Evolutionary conservation across 2,888 invertebrate genomes (phyloP), one percentile per base, ranked within the genome.

Genomic region (Cephus runcator): DNA sequence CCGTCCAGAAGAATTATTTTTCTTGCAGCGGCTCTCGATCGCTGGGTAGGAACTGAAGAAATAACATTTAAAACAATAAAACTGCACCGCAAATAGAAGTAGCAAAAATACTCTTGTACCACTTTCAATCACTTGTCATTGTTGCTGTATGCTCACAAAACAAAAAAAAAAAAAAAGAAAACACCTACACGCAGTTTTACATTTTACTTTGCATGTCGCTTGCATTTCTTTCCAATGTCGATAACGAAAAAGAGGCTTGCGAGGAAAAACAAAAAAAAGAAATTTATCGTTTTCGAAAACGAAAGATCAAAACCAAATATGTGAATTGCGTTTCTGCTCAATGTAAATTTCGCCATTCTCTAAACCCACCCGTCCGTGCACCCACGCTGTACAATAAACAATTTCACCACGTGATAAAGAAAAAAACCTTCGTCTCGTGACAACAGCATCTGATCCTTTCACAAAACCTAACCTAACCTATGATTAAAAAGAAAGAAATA

Each of bases 151-250:
- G 83, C 85, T 86, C 87, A 56, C 40, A 83, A 86, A 83, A 83
- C 83, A 84, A 12, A 36, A 79, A 84, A 79, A 84, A 1, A 31
- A 31, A 31, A n/a, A 80, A 11, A 30, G 31, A 31, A 31, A 84
- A 86, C 88, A 88, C 83, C 68, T 76, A 82, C 79, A 82, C 83
- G 81, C 82, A 82, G 84, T 84, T 87, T 80, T 87, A 83, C 75
- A 81, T 84, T 77, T 85, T 85, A 82, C 83, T 88, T 87, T 90
- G 91, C 91, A 91, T 89, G 90, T 81, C 83, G 89, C 89, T 89
- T 90, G 85, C 83, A 34, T 85, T 83, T 85, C 34, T 71, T 71
- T 34, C 31, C 71, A 33, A 71, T 71, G 31, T 30, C 71, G 71
- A 71, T 71, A 23, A 9, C 40, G 6, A 56, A 23, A 23, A 15